These are phyloP conservation scores for Microtus ochrogaster DNA, from an alignment of 2,113 vertebrate species.

Conservation along the genomic window DNA sequence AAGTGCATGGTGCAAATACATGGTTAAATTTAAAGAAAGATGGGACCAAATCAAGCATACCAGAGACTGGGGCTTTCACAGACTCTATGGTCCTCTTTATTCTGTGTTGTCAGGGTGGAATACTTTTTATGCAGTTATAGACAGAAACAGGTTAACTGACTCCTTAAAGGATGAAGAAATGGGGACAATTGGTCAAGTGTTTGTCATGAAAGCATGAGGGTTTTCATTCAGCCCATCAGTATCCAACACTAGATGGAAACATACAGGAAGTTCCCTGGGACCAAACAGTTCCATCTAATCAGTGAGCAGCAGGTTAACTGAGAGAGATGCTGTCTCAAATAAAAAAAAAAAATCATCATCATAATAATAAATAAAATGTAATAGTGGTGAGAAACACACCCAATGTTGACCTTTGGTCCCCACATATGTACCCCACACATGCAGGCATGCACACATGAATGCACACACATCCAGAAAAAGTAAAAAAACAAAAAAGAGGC, in stretches of 20 bases:
- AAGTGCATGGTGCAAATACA: background rate
- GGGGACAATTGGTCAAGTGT: background rate
- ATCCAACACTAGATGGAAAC: background rate
- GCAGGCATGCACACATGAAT: background rate
- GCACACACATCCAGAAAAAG: background rate
- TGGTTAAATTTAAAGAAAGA: background rate
- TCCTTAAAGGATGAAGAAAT: background rate
- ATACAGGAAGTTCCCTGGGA: background rate
- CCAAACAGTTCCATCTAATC: background rate
- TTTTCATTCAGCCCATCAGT: no score
- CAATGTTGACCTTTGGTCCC: background rate
- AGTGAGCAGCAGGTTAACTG: background rate
- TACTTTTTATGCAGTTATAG: background rate
- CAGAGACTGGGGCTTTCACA: background rate
- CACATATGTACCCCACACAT: background rate
- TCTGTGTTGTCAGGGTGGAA: background rate
- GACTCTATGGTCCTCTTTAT: background rate
- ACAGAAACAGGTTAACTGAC: background rate
- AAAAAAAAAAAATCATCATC: background rate
- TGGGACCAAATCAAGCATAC: no score
- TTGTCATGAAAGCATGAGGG: background rate
- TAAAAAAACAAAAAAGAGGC: no score
- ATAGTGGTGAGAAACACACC: no score
- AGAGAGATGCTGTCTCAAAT: background rate
- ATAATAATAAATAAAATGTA: background rate